Base-by-base conservation (phyloP, 2,888 invertebrate species). In the Dyspetes luteomarginatus region DNA sequence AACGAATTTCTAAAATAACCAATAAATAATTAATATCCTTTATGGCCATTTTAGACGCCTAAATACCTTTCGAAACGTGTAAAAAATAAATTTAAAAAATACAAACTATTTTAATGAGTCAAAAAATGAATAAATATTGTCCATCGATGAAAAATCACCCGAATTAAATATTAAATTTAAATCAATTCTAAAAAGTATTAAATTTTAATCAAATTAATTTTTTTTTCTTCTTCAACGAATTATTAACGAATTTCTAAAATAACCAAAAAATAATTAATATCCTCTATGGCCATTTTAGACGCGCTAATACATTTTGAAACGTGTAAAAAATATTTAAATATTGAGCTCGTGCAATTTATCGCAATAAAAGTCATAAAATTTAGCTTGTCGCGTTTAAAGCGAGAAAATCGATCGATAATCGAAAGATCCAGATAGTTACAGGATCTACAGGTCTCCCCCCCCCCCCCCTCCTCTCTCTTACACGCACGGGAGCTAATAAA, bases 321-420 rank as follows among this genome's bases (percentile, higher is more conserved):
- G 60, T 73, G 58, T 43, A 24, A 28, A 7, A 45, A 69, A 69
- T 69, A 58, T 43, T 26, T 26, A 26, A 43, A 7, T 7, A 5
- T 50, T 22, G 15, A 45, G 22, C 48, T 28, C 72, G 52, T 72
- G 56, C 65, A 60, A 50, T 28, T 36, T 71, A 58, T 72, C 41
- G 65, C 52, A 28, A 74, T 69, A 58, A 74, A 50, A 41, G 30
- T 52, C 67, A 22, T 50, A 65, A 43, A n/a, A 43, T 60, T 26
- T 41, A 4, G 30, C 41, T 45, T 48, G 50, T 71, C 55, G 15
- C 30, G 60, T 45, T 74, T 17, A 24, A 19, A 3, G 30, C 17
- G 52, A 65, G 3, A 52, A 24, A 30, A 28, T 24, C 12, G 45
- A 79, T 74, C 60, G 60, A 67, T 73, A 68, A 64, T 45, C 43